phyloP scores from a whole-genome alignment of 1,140 invertebrate genomes.

The Drosophila sproati region DNA sequence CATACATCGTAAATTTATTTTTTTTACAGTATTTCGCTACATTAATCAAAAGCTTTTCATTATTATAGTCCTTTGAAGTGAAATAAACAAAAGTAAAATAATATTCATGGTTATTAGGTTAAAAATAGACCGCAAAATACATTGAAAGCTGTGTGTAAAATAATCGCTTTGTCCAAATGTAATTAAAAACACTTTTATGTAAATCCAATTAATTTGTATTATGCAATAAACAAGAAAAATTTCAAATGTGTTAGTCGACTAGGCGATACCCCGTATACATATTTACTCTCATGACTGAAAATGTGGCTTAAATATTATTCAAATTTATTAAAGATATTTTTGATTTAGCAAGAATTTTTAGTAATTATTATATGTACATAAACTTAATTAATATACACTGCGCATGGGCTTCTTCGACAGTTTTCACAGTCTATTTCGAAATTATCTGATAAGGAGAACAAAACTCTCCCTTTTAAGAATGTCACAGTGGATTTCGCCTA shows the following conservation, averaged over 20 bases:
- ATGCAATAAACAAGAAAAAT: not conserved
- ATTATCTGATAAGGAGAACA: too few species aligned
- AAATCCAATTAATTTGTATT: slow-evolving; percentile 16
- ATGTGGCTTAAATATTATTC: too few species aligned
- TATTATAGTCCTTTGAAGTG: not conserved
- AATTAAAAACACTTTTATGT: not conserved
- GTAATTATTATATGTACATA: too few species aligned
- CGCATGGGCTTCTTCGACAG: too few species aligned
- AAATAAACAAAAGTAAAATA: not conserved
- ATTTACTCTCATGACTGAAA: too few species aligned
- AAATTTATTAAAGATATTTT: too few species aligned
- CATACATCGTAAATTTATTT: not conserved
- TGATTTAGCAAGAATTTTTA: too few species aligned
- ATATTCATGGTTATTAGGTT: not conserved
- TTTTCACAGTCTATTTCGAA: too few species aligned
- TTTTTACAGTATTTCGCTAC: not conserved
- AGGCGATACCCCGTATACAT: not conserved
- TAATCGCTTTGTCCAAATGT: not conserved
- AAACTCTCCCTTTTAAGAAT: too few species aligned
- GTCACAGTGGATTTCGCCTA: not conserved
- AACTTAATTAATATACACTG: too few species aligned
- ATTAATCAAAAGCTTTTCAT: slow-evolving; percentile 12
- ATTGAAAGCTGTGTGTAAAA: slow-evolving; percentile 1
- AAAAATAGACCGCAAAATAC: not conserved
- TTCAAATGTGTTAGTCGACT: not conserved